A percentile compares a stretch with the other conserved stretches of the same genome.
These are phyloP conservation scores for Grus americana DNA, from an alignment of 2,113 vertebrate genomes.

Conservation along the genomic window DNA sequence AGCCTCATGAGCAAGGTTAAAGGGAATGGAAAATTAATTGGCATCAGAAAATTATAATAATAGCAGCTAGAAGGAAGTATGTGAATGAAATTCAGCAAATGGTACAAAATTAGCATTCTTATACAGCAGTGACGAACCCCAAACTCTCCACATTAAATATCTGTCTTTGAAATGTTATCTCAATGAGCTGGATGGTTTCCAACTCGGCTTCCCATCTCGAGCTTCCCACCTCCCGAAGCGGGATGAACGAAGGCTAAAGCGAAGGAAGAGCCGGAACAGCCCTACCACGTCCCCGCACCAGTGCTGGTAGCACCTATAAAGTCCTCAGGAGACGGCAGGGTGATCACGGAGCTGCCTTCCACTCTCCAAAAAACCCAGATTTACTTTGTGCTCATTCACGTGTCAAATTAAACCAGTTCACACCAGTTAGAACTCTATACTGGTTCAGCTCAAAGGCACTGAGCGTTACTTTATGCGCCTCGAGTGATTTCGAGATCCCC, in stretches of 20 bases:
- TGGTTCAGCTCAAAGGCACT: neutral
- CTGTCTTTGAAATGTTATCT: neutral
- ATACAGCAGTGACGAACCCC: neutral
- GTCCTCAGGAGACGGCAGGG: rapidly evolving
- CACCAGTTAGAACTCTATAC: neutral
- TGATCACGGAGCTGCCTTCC: neutral
- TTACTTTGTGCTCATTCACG: neutral
- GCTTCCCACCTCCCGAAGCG: neutral
- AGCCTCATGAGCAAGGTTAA: neutral
- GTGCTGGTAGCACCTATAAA: rapidly evolving
- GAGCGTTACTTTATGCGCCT: neutral
- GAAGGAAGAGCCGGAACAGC: neutral
- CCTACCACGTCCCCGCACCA: neutral
- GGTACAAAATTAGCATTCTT: neutral
- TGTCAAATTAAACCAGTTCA: neutral
- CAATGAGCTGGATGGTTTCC: neutral
- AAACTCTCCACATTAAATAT: neutral
- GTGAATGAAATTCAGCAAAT: slow-evolving; percentile 2
- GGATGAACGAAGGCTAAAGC: neutral
- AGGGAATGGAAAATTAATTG: slow-evolving; percentile 53
- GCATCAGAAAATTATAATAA: slow-evolving; percentile 10
- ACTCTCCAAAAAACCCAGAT: neutral
- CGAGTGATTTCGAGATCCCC: rapidly evolving
- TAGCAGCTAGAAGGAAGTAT: neutral
- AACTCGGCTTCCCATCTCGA: neutral